Conservation (phyloP, 2,113 vertebrate genomes). For the Nesoenas mayeri region DNA sequence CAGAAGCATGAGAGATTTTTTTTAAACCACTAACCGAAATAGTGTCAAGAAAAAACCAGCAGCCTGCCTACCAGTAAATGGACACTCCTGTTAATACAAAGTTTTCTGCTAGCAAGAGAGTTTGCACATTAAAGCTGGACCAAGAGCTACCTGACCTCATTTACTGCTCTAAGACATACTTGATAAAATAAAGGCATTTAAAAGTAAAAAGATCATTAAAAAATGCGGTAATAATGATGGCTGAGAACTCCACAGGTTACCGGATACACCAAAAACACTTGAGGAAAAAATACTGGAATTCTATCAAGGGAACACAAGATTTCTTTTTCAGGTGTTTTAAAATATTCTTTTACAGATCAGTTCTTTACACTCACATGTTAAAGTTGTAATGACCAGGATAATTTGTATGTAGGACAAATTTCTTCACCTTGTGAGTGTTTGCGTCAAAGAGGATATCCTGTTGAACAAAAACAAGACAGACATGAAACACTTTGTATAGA, state of each 20-base stretch:
- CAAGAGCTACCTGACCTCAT: neutral
- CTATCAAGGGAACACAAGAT: neutral
- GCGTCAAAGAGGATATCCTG: constrained; percentile 98
- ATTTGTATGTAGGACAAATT: constrained; percentile 98
- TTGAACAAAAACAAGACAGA: neutral
- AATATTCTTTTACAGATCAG: neutral
- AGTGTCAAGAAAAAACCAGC: neutral
- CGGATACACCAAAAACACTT: neutral
- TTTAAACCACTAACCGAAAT: neutral
- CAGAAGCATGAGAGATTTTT: neutral
- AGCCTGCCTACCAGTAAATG: neutral
- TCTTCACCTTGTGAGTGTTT: constrained; percentile 96
- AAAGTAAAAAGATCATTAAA: neutral
- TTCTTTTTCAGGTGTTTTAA: neutral
- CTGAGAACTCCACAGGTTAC: neutral
- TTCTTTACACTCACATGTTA: constrained; percentile 88
- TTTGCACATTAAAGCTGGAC: neutral
- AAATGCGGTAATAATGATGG: neutral
- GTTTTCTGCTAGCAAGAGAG: neutral
- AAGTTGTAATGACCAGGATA: constrained; percentile 99
- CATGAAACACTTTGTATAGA: neutral
- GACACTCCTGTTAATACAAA: neutral
- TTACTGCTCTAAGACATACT: neutral
- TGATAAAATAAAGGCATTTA: neutral
- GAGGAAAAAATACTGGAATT: neutral